Conservation (phyloP, 2,113 vertebrate genomes). For the Upupa epops region DNA sequence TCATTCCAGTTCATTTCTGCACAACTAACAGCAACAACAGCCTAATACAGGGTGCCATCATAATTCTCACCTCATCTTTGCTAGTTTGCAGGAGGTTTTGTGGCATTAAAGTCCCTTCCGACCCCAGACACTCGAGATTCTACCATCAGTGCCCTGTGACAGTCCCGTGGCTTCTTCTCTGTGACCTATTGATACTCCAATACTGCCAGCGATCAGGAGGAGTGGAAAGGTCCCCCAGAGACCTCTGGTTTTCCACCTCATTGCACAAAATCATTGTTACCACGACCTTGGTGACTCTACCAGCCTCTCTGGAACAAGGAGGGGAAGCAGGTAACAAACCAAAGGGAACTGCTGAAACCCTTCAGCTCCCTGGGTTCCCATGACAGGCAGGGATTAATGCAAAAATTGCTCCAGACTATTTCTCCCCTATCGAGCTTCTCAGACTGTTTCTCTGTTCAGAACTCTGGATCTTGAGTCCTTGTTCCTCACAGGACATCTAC, state of each 20-base stretch:
- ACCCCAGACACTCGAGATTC: too few relatives aligned
- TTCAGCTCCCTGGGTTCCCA: not conserved
- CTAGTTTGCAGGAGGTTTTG: not conserved
- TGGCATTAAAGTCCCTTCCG: not conserved
- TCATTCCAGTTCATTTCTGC: not conserved
- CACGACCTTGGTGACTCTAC: not conserved
- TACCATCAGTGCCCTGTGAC: not conserved
- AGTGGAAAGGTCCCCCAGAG: not conserved
- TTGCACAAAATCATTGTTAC: not conserved
- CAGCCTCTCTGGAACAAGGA: not conserved
- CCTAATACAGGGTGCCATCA: not conserved
- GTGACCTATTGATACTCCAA: not conserved
- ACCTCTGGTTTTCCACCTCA: not conserved
- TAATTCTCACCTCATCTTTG: not conserved
- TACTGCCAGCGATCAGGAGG: not conserved
- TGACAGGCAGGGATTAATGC: not conserved
- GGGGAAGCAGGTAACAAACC: not conserved
- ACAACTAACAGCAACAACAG: not conserved
- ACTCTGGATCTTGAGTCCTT: slow-evolving; percentile 13
- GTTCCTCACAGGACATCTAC: not conserved
- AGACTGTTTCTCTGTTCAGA: not conserved
- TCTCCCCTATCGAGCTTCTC: not conserved
- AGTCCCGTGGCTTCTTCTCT: not conserved
- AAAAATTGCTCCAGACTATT: not conserved
- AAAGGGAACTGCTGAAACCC: slow-evolving; percentile 31